Conservation (phyloP, 2,888 invertebrate genomes). For the Cheilosia soror region DNA sequence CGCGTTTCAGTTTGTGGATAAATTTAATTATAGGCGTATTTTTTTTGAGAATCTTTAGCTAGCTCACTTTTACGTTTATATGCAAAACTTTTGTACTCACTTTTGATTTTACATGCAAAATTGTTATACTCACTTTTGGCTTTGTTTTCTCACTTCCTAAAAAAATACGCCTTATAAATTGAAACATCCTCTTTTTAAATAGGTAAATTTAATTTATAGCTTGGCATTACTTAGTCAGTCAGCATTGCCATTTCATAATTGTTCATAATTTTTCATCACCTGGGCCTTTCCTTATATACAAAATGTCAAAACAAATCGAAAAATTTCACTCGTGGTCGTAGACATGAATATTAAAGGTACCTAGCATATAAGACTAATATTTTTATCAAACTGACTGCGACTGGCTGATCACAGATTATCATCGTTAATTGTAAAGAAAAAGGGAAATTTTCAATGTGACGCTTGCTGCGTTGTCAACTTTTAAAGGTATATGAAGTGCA, state of each 20-base stretch:
- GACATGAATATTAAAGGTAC: background rate
- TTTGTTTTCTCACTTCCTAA: too few relatives aligned
- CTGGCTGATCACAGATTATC: constrained; percentile 1
- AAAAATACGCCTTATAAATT: too few relatives aligned
- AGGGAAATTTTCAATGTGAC: constrained; percentile 28
- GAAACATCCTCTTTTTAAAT: too few relatives aligned
- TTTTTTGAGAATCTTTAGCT: too few relatives aligned
- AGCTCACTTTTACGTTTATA: too few relatives aligned
- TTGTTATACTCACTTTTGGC: too few relatives aligned
- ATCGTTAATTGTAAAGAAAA: background rate
- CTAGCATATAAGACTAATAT: constrained; percentile 36
- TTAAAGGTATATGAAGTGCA: constrained; percentile 1
- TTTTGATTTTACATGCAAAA: too few relatives aligned
- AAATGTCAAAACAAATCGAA: constrained; percentile 65
- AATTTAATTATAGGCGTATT: too few relatives aligned
- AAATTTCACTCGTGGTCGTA: constrained; percentile 52
- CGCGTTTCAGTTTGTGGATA: too few relatives aligned
- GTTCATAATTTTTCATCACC: background rate
- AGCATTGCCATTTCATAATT: constrained; percentile 13
- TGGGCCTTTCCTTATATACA: constrained; percentile 49
- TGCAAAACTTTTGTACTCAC: too few relatives aligned
- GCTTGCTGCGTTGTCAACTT: background rate
- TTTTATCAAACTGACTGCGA: constrained; percentile 17
- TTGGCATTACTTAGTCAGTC: constrained; percentile 26
- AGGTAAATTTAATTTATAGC: background rate